Evolutionary conservation across 2,888 invertebrate genomes (phyloP).

Genomic region (Octonoba sinensis): DNA sequence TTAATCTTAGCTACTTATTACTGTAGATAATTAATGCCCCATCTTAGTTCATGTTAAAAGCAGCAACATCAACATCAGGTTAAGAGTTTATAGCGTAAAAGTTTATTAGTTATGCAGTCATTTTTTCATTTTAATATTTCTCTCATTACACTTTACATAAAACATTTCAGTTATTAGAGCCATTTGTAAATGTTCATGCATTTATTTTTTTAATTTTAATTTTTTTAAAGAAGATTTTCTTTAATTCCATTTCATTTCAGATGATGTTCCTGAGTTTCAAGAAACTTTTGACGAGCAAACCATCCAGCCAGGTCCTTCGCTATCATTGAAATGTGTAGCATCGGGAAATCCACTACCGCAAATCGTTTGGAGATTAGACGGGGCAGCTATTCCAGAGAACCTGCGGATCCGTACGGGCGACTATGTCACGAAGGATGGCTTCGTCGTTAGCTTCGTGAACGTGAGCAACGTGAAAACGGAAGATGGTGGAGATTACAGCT

Average conservation of each 20-base stretch:
- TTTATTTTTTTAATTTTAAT: background rate
- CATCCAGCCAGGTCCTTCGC: constrained; percentile 61
- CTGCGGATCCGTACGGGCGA: constrained; percentile 66
- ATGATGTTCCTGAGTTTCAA: constrained; percentile 63
- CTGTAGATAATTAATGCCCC: too few species aligned
- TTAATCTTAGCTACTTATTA: too few species aligned
- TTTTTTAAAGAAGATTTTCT: background rate
- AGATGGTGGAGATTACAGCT: constrained; percentile 71
- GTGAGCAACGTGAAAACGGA: constrained; percentile 69
- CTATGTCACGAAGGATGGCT: constrained; percentile 69
- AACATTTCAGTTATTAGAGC: too few species aligned
- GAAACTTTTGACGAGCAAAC: constrained; percentile 63
- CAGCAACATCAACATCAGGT: too few species aligned
- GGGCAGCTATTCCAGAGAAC: constrained; percentile 62
- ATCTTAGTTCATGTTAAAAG: too few species aligned
- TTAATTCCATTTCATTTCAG: constrained; percentile 22
- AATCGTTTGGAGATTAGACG: constrained; percentile 64
- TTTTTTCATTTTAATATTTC: too few species aligned
- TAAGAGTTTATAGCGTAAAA: too few species aligned
- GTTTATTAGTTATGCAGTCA: too few species aligned
- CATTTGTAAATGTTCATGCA: too few species aligned
- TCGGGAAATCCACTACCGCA: constrained; percentile 64
- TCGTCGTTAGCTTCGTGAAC: constrained; percentile 71
- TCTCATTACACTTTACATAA: too few species aligned
- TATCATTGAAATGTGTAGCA: constrained; percentile 64